Evolutionary conservation across 2,113 vertebrate genomes (phyloP).

Genomic region (Heterotilapia buettikoferi): DNA sequence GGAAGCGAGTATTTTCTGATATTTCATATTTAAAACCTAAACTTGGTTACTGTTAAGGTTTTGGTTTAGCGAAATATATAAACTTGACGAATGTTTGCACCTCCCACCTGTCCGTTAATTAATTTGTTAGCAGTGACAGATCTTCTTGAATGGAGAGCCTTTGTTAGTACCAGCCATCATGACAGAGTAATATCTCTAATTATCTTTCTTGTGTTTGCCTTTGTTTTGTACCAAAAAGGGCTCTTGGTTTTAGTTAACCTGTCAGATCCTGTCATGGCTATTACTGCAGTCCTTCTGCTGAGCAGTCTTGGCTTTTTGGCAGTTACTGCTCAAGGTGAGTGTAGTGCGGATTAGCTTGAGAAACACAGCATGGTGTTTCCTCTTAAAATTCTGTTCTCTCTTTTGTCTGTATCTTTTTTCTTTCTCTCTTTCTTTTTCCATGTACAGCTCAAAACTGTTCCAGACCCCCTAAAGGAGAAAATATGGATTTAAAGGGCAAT

Average conservation of each 20-base stretch:
- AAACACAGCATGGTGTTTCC: not conserved
- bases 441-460: constrained; percentile 29
- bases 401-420: not conserved
- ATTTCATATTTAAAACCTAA: not conserved
- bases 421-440: not conserved
- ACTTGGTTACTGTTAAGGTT: not conserved
- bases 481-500: not conserved
- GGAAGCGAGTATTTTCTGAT: not conserved
- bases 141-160: not conserved
- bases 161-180: not conserved
- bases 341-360: not conserved
- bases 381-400: not conserved
- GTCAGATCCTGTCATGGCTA: not conserved
- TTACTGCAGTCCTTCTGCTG: not conserved
- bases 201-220: not conserved
- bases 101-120: not conserved
- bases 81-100: not conserved
- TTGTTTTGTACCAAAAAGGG: not conserved
- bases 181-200: not conserved
- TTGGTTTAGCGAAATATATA: not conserved
- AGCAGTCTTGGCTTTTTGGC: not conserved
- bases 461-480: not conserved
- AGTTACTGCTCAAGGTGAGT: constrained; percentile 20
- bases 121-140: not conserved
- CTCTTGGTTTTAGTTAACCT: not conserved